Evolutionary conservation across 35 echinoderm and acorn worm genomes (phyloP).

Genomic region (Lytechinus variegatus): DNA sequence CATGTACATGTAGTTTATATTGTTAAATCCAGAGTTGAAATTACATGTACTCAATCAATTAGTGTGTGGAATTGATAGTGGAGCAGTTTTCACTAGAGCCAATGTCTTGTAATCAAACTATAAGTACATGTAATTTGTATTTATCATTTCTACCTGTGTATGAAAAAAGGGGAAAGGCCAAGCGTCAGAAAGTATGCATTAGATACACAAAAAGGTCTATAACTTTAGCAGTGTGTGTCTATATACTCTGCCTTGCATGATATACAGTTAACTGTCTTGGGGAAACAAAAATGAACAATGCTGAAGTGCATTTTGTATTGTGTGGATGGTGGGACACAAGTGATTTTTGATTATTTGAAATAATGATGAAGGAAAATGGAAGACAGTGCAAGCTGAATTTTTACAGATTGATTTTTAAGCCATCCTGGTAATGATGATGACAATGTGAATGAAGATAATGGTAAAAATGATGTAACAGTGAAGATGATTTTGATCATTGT

Average conservation of each 20-base stretch:
- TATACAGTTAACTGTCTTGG: background rate
- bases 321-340: background rate
- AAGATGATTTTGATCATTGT: no score
- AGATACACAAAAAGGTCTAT: background rate
- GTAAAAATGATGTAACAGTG: background rate
- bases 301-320: background rate
- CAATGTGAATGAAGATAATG: background rate
- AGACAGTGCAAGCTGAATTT: no score
- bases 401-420: no score
- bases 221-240: background rate
- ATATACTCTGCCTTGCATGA: background rate
- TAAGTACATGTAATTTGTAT: background rate
- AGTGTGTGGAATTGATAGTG: no score
- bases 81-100: no score
- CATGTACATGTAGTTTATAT: no score
- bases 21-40: no score
- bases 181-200: background rate
- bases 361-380: no score
- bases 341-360: background rate
- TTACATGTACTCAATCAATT: no score
- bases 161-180: background rate
- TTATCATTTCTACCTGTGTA: constrained; percentile 44
- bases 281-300: background rate
- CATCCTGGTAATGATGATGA: background rate
- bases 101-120: background rate